Conservation (phyloP, 2,888 invertebrate species). For the Callosobruchus maculatus region DNA sequence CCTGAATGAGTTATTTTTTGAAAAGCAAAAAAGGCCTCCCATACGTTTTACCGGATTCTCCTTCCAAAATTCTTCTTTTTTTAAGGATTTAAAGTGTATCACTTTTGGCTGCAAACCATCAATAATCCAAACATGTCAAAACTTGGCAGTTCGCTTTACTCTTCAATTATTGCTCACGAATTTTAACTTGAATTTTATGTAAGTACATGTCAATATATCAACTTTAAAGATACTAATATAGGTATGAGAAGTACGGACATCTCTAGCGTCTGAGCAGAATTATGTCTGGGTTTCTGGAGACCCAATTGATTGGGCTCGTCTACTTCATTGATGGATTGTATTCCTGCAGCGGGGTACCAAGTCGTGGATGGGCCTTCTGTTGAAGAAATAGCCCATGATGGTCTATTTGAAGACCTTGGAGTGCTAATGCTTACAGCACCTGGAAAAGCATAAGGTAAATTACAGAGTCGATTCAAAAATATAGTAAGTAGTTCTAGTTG, state of each 20-base stretch:
- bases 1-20: too few species aligned
- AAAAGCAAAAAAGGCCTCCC: too few species aligned
- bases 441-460: not conserved
- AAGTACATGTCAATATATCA: not conserved
- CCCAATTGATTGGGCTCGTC: slow-evolving; percentile 60
- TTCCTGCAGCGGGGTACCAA: slow-evolving; percentile 54
- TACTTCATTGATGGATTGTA: slow-evolving; percentile 54
- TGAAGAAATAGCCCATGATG: not conserved
- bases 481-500: too few species aligned
- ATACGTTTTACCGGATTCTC: too few species aligned
- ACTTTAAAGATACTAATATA: not conserved
- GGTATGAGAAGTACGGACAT: not conserved
- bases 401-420: slow-evolving; percentile 2
- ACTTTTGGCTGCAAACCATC: too few species aligned
- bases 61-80: too few species aligned
- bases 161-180: not conserved
- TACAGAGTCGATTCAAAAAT: too few species aligned
- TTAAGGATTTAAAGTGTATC: too few species aligned
- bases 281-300: slow-evolving; percentile 32
- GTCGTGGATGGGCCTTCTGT: slow-evolving; percentile 25
- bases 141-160: not conserved
- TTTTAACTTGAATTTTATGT: not conserved
- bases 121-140: too few species aligned
- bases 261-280: slow-evolving; percentile 6
- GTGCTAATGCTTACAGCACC: not conserved